These are phyloP conservation scores for Sprattus sprattus DNA, from an alignment of 2,113 vertebrate genomes.

Conservation along the genomic window DNA sequence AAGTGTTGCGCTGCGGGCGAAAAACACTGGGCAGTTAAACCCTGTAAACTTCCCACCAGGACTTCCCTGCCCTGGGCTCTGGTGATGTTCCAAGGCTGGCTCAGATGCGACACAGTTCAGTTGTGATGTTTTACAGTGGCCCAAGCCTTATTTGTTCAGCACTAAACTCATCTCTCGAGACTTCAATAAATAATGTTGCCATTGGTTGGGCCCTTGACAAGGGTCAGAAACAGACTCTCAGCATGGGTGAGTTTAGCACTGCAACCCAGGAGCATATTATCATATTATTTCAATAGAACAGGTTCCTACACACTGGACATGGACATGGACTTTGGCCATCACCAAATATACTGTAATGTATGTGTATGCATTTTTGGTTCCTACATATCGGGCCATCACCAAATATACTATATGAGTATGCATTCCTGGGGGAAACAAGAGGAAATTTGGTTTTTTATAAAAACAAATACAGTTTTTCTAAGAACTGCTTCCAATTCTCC, in stretches of 20 bases:
- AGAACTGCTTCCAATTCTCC: background rate
- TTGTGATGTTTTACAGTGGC: background rate
- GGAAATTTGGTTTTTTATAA: background rate
- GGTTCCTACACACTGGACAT: background rate
- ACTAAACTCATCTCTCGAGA: background rate
- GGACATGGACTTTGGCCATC: too few relatives aligned
- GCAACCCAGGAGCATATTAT: background rate
- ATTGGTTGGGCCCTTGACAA: background rate
- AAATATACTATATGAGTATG: background rate
- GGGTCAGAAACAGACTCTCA: background rate
- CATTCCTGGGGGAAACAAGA: background rate
- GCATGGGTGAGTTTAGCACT: background rate
- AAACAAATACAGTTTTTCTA: background rate
- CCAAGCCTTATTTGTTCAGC: background rate
- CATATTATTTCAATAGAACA: background rate
- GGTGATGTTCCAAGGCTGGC: background rate
- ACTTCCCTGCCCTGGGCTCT: background rate
- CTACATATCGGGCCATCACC: too few relatives aligned
- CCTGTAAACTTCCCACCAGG: background rate
- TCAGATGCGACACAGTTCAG: background rate
- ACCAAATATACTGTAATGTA: background rate
- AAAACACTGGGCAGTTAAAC: background rate
- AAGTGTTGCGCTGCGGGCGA: conserved; percentile 87
- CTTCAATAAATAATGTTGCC: background rate
- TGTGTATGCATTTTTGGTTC: background rate